These are phyloP conservation scores for Drosophila rubida DNA, from an alignment of 2,888 invertebrate genomes.

Conservation along the genomic window DNA sequence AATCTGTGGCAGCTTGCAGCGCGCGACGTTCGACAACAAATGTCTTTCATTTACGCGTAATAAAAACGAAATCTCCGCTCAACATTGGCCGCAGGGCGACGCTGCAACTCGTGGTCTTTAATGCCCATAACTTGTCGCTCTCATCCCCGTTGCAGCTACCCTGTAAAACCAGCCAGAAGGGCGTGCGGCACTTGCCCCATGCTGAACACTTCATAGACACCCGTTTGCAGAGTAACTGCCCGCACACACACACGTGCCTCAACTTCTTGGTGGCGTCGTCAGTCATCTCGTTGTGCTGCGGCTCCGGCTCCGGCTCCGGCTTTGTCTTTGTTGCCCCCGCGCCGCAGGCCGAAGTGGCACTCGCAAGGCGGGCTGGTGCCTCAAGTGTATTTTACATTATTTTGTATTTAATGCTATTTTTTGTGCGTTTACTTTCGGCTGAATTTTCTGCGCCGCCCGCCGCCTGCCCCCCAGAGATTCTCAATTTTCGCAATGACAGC, in stretches of 20 bases:
- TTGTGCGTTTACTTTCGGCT: not conserved
- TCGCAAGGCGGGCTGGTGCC: conserved; percentile 37
- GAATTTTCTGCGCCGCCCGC: not conserved
- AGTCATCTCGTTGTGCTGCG: conserved; percentile 5
- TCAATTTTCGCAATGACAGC: conserved; percentile 22
- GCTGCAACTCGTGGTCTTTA: conserved; percentile 38
- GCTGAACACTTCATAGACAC: too few species aligned
- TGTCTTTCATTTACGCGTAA: conserved; percentile 74
- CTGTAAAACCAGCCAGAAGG: not conserved
- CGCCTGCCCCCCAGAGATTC: conserved; percentile 17
- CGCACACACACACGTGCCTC: not conserved
- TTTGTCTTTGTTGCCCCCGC: not conserved
- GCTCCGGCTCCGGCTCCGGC: not conserved
- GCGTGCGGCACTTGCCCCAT: too few species aligned
- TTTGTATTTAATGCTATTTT: conserved; percentile 55
- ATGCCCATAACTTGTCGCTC: conserved; percentile 47
- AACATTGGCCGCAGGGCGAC: conserved; percentile 58
- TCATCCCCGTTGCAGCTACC: not conserved
- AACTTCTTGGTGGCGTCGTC: not conserved
- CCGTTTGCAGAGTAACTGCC: not conserved
- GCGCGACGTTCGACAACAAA: conserved; percentile 47
- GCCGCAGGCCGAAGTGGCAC: conserved; percentile 14
- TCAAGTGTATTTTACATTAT: conserved; percentile 64
- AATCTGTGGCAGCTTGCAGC: conserved; percentile 1
- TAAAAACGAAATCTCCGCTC: conserved; percentile 67